Base-by-base conservation (phyloP, 2,888 invertebrate species). In the Rhogogaster chlorosoma region DNA sequence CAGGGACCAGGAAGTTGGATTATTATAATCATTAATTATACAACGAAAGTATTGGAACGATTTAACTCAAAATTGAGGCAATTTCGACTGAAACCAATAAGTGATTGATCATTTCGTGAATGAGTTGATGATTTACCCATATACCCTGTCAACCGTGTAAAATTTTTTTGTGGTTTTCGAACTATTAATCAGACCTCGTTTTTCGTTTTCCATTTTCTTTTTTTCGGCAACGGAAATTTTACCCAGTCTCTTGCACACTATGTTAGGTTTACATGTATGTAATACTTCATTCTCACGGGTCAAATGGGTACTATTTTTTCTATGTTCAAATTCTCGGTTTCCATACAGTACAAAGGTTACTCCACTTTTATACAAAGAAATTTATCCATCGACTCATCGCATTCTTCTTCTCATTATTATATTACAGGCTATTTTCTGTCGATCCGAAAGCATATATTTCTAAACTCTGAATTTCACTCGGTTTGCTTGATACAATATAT, bases 1-100 rank as follows among this genome's bases (percentile, higher is more conserved):
- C 77, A 77, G 77, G 77, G 77, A 77, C 77, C 77, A 77, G 77
- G 77, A 32, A 53, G 77, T 49, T 45, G 53, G n/a, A 77, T 77
- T 77, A 77, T 77, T 53, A 53, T 53, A 53, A 18, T 15, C 38
- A 12, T 15, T 26, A 38, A n/a, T 80, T 38, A 80, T 26, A 80
- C 61, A 61, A 80, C 61, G 80, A 80, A 61, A 61, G 45, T 61
- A 36, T 36, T 38, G 7, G 22, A 57, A 61, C 22, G 29, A 36
- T 61, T 57, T 22, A 80, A 29, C 10, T 57, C 77, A 53, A 77
- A 53, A 45, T 12, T 77, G 49, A 53, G 49, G 7, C 32, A 15
- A 49, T 38, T 77, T 53, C n/a, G 77, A 73, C 53, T 77, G 49
- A 53, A 29, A 42, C 29, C 15, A 73, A 53, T 53, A 77, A 77